These are phyloP conservation scores for Falco concolor DNA, from an alignment of 2,797 vertebrate species.

Conservation along the genomic window DNA sequence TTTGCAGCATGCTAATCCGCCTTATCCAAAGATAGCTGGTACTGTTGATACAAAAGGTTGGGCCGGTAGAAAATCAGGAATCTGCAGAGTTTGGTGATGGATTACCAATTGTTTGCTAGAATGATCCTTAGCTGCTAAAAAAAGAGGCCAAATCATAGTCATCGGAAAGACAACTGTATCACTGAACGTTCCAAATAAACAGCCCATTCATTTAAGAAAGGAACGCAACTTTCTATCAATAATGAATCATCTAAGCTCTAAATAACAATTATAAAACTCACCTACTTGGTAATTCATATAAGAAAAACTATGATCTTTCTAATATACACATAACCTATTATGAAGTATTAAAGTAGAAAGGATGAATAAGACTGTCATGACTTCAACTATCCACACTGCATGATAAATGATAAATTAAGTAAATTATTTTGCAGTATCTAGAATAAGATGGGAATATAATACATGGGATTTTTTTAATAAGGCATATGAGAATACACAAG, in stretches of 20 bases:
- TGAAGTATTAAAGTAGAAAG: not conserved
- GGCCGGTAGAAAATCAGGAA: not conserved
- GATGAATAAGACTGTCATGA: not conserved
- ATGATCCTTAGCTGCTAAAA: not conserved
- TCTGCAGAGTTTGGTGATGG: not conserved
- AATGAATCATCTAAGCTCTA: conserved; percentile 26
- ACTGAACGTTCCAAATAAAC: not conserved
- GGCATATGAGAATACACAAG: not conserved
- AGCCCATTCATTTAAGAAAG: not conserved
- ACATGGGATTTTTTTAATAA: not conserved
- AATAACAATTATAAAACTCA: conserved; percentile 9
- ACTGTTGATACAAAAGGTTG: not conserved
- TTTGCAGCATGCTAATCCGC: not conserved
- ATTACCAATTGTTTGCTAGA: not conserved
- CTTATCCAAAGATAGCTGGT: not conserved
- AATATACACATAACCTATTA: conserved; percentile 10
- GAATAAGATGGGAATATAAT: not conserved
- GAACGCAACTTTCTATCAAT: not conserved
- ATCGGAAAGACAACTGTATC: not conserved
- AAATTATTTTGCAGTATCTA: not conserved
- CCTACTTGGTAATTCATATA: not conserved
- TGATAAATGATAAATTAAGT: not conserved
- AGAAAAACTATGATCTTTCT: not conserved
- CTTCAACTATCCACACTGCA: not conserved
- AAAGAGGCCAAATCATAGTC: not conserved